These are phyloP conservation scores for Phortica magna DNA, from an alignment of 2,888 invertebrate species.

Conservation along the genomic window DNA sequence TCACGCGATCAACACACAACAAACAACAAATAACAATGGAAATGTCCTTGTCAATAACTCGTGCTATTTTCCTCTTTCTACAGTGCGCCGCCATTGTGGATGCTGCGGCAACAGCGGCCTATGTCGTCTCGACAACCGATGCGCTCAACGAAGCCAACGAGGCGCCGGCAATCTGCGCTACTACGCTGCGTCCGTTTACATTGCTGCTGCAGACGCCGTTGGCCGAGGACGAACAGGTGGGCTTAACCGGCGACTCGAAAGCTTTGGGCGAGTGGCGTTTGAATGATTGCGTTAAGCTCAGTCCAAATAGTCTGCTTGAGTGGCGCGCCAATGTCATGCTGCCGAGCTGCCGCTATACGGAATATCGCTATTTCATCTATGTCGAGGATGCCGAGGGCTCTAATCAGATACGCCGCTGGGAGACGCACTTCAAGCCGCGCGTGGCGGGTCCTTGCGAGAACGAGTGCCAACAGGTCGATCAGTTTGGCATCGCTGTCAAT, in stretches of 20 bases:
- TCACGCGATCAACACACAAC: background rate
- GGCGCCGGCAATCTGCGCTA: constrained; percentile 50
- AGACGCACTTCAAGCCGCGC: constrained; percentile 80
- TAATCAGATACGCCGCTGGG: constrained; percentile 76
- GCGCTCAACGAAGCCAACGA: constrained; percentile 50
- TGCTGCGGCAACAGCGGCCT: constrained; percentile 50
- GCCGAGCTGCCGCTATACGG: constrained; percentile 79
- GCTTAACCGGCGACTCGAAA: constrained; percentile 83
- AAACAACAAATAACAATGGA: background rate
- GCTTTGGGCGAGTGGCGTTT: constrained; percentile 87
- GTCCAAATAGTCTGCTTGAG: constrained; percentile 64
- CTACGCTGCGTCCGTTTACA: constrained; percentile 62
- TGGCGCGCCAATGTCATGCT: constrained; percentile 84
- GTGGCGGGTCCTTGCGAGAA: constrained; percentile 54
- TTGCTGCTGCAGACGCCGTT: constrained; percentile 79
- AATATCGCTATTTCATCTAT: constrained; percentile 74
- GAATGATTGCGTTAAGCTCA: constrained; percentile 79
- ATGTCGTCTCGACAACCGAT: constrained; percentile 49
- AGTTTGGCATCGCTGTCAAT: constrained; percentile 51
- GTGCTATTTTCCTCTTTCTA: constrained; percentile 45
- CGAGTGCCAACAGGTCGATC: constrained; percentile 51
- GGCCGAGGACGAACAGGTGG: constrained; percentile 83
- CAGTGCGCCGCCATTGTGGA: constrained; percentile 69
- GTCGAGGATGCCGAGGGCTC: constrained; percentile 67
- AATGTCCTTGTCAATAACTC: constrained; percentile 15